These are phyloP conservation scores for Lasiurus cinereus DNA, from an alignment of 2,113 vertebrate genomes.

Conservation along the genomic window DNA sequence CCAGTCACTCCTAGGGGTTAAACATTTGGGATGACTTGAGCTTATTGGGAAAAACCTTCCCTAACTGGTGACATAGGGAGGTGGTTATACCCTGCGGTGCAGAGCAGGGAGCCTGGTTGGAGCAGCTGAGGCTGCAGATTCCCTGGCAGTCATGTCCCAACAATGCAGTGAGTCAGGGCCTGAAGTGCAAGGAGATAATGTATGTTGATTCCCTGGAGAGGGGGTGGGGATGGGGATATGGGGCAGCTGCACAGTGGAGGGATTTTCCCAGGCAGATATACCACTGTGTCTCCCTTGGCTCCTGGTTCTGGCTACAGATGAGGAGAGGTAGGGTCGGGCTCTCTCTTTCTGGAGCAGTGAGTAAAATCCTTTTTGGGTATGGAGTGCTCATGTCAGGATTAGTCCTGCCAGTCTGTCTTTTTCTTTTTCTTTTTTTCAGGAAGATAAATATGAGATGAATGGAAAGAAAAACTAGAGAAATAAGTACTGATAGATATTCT, in stretches of 20 bases:
- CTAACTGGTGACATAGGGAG: neutral
- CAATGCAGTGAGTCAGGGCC: constrained; percentile 71
- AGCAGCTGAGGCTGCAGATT: constrained; percentile 74
- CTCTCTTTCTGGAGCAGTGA: neutral
- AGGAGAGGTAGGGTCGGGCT: neutral
- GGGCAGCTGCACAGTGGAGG: neutral
- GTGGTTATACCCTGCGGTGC: constrained; percentile 18
- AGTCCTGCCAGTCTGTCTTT: neutral
- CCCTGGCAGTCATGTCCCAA: constrained; percentile 50
- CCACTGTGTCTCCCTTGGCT: neutral
- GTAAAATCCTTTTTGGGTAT: neutral
- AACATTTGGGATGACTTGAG: constrained; percentile 56
- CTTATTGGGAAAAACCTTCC: constrained; percentile 47
- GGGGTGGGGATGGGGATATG: neutral
- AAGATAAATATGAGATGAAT: neutral
- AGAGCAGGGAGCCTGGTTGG: constrained; percentile 14
- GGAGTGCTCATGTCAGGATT: neutral
- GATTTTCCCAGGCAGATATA: neutral
- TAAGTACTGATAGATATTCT: neutral
- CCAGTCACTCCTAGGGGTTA: neutral
- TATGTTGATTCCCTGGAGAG: neutral
- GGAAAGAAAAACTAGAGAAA: neutral
- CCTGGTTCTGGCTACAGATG: neutral
- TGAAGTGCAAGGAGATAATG: neutral
- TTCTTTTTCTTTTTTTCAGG: neutral